Conservation (phyloP, 2,888 invertebrate genomes). For the Tenthredo distinguenda region DNA sequence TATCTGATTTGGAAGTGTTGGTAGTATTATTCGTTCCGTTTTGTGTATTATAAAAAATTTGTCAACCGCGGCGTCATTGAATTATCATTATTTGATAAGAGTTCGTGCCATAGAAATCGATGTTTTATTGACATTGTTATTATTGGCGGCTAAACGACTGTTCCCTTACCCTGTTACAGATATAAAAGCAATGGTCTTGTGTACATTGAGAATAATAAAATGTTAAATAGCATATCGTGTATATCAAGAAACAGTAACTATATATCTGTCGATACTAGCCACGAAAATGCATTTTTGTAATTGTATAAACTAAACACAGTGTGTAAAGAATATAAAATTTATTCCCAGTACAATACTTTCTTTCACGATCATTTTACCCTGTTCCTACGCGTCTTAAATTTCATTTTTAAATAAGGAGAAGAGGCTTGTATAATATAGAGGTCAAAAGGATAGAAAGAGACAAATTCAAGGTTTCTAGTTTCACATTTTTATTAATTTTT, state of each 20-base stretch:
- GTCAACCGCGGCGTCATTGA: slow-evolving; percentile 22
- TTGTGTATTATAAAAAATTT: slow-evolving; percentile 38
- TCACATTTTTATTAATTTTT: slow-evolving; percentile 69
- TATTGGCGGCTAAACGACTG: slow-evolving; percentile 48
- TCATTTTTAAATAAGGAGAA: background rate
- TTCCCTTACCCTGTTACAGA: slow-evolving; percentile 41
- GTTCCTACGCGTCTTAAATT: background rate
- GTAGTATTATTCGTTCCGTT: background rate
- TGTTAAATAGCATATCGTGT: slow-evolving; percentile 49
- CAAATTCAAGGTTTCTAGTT: slow-evolving; percentile 19
- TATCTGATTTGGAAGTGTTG: slow-evolving; percentile 23
- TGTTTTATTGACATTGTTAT: slow-evolving; percentile 65
- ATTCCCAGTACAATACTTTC: slow-evolving; percentile 56
- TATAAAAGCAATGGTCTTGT: slow-evolving; percentile 44
- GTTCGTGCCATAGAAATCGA: slow-evolving; percentile 71
- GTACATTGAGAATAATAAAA: slow-evolving; percentile 31
- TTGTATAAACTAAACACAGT: slow-evolving; percentile 67
- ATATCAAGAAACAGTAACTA: slow-evolving; percentile 42
- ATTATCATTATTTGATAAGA: slow-evolving; percentile 38
- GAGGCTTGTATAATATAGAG: background rate
- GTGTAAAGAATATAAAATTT: slow-evolving; percentile 66
- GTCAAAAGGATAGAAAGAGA: background rate
- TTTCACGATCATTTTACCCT: background rate
- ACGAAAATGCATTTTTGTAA: slow-evolving; percentile 65
- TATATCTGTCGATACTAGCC: slow-evolving; percentile 47